Evolutionary conservation across 2,113 vertebrate genomes (phyloP).

Genomic region (Chamaea fasciata): DNA sequence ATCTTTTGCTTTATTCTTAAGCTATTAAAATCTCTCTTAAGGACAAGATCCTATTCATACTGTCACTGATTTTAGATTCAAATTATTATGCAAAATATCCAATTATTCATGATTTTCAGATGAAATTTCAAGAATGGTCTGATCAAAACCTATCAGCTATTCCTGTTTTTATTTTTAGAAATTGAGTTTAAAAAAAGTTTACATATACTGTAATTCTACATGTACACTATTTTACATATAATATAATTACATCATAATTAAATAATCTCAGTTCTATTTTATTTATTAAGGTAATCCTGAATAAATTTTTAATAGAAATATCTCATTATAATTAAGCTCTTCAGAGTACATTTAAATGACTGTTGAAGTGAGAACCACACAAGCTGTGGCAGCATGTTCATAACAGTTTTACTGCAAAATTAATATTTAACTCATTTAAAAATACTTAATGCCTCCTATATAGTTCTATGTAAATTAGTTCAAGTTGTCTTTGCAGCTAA

Average conservation of each 20-base stretch:
- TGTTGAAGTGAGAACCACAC: background rate
- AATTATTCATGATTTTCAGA: background rate
- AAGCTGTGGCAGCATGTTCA: constrained; percentile 34
- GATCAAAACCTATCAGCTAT: background rate
- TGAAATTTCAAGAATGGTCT: background rate
- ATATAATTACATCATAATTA: constrained; percentile 26
- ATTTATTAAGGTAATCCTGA: constrained; percentile 36
- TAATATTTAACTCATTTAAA: constrained; percentile 52
- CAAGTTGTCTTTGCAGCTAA: constrained; percentile 4
- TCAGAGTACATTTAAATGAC: constrained; percentile 43
- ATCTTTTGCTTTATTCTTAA: background rate
- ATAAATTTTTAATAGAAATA: constrained; percentile 40
- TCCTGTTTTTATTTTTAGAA: background rate
- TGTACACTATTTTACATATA: background rate
- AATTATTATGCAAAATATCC: background rate
- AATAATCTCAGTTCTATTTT: constrained; percentile 41
- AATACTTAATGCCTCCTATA: constrained; percentile 19
- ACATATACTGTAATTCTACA: background rate
- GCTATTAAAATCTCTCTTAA: background rate
- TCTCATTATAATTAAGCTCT: constrained; percentile 56
- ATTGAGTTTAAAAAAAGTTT: background rate
- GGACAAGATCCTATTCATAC: background rate
- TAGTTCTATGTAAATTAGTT: constrained; percentile 43
- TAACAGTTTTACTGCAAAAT: constrained; percentile 53
- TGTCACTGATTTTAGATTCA: background rate